Base-by-base conservation (phyloP, 2,888 invertebrate genomes). In the Aphodius granarius region DNA sequence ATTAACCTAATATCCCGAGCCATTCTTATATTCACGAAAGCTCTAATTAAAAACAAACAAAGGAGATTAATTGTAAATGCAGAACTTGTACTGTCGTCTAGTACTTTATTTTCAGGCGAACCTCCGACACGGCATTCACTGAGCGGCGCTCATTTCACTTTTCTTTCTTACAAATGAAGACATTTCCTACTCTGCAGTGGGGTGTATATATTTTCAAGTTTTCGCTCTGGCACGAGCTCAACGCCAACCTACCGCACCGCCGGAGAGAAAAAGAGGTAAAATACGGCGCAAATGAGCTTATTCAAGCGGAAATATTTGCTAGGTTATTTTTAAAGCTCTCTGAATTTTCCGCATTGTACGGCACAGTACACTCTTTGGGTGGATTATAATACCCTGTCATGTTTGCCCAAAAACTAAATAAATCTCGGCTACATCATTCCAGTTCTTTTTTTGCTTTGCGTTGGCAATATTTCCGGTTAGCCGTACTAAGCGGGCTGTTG, bases 301-400 rank as follows among this genome's bases (percentile, higher is more conserved):
- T 43, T 72, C 72, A 63, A 18, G 63, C 72, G 72, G 72, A 72
- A 72, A 17, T 72, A 72, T 72, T 72, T 72, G 62, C 20, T 63
- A 21, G 63, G 62, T 20, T 23, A 72, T 72, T 72, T 72, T 72
- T 72, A 72, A 72, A 72, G 72, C 72, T 62, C 72, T 62, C 63
- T 72, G 72, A 63, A 72, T 72, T 72, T 72, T 72, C 72, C 63
- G 63, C 72, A 72, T 72, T 72, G 63, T 72, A n/a, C n/a, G 20
- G 72, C 63, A 18, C 9, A 20, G 62, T 23, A 20, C 63, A 72
- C 63, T 18, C 19, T 72, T 72, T 72, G 17, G 62, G 15, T 6
- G 62, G 17, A 16, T 63, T 62, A 62, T 62, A 62, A 62, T 62
- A 19, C 72, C 19, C 63, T 63, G 72, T 72, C 72, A 72, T 72